These are phyloP conservation scores for Calcarius lapponicus DNA, from an alignment of 2,797 vertebrate genomes.

Conservation along the genomic window DNA sequence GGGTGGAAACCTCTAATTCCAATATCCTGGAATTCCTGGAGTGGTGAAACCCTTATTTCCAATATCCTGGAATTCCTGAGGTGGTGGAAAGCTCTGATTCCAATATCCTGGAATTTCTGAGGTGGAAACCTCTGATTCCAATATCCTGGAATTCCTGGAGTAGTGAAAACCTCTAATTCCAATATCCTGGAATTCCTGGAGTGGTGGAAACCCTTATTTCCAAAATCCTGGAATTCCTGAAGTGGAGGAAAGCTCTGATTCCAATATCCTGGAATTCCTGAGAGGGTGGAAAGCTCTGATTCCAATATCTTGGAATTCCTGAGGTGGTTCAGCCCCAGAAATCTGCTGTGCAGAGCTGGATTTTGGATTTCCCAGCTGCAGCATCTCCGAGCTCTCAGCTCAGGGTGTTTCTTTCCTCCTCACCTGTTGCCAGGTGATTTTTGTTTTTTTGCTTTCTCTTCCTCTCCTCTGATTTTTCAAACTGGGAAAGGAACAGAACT, in stretches of 20 bases:
- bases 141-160: not conserved
- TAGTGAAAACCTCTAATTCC: not conserved
- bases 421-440: not conserved
- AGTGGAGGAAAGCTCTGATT: not conserved
- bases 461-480: not conserved
- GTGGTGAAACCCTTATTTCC: not conserved
- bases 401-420: not conserved
- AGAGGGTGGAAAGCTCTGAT: fast-evolving
- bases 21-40: not conserved
- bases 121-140: not conserved
- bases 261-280: not conserved
- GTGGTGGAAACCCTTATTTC: fast-evolving
- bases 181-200: not conserved
- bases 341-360: fast-evolving
- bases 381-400: not conserved
- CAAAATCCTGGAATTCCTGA: not conserved
- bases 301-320: not conserved
- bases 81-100: fast-evolving
- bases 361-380: not conserved
- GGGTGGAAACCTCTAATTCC: not conserved
- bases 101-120: not conserved
- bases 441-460: too few species aligned
- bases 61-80: not conserved
- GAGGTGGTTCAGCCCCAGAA: fast-evolving
- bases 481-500: not conserved